A percentile compares a stretch with the other conserved stretches of the same genome.
Conservation (phyloP, 2,797 vertebrate genomes). For the Leptatherina wallacei region DNA sequence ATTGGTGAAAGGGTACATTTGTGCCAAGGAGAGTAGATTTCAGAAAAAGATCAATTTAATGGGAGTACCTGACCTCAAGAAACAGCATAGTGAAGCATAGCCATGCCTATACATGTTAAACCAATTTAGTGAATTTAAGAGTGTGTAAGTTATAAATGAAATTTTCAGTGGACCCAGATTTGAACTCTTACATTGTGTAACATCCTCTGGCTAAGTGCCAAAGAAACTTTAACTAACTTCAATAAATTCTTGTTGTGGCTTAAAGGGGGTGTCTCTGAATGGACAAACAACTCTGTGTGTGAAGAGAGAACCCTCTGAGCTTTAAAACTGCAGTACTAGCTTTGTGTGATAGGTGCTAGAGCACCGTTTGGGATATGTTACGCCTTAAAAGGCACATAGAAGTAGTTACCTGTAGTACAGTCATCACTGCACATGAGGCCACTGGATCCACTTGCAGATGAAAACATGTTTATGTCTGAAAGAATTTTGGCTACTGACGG, state of each 20-base stretch:
- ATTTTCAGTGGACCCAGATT: not conserved
- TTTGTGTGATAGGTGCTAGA: too few relatives aligned
- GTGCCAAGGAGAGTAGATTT: slow-evolving; percentile 19
- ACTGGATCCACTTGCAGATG: too few relatives aligned
- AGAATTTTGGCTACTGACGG: too few relatives aligned
- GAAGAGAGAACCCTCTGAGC: too few relatives aligned
- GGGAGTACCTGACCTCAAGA: not conserved
- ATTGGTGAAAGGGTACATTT: slow-evolving; percentile 36
- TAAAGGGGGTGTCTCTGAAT: not conserved
- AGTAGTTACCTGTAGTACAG: too few relatives aligned
- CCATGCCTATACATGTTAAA: not conserved
- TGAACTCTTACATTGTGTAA: slow-evolving; percentile 1
- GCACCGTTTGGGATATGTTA: not conserved
- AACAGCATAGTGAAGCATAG: not conserved
- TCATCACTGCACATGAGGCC: too few relatives aligned
- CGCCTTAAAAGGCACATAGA: not conserved
- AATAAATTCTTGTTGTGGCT: too few relatives aligned
- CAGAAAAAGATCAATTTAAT: slow-evolving; percentile 2
- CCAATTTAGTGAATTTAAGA: not conserved
- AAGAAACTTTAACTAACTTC: not conserved
- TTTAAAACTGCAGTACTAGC: too few relatives aligned
- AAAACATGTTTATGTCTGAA: too few relatives aligned
- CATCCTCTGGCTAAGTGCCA: not conserved
- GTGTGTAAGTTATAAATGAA: not conserved
- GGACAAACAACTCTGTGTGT: too few relatives aligned